These are phyloP conservation scores for Caenorhabditis brenneri DNA, from an alignment of 1,140 invertebrate genomes.

Conservation along the genomic window DNA sequence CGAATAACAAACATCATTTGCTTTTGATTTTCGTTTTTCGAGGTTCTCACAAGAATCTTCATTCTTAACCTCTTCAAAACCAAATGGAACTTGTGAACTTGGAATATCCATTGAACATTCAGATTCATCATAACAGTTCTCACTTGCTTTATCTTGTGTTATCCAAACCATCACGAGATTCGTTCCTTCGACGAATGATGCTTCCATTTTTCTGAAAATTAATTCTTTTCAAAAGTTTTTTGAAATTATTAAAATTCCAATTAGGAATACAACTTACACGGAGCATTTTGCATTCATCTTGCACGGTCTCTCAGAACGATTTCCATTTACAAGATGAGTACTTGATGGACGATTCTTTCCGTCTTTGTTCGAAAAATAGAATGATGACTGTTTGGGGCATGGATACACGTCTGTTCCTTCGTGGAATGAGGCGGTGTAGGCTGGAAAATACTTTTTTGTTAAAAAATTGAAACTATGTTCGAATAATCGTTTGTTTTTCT, in stretches of 20 bases:
- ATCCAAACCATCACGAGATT: constrained; percentile 67
- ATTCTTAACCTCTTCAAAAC: constrained; percentile 21
- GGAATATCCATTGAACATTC: constrained; percentile 49
- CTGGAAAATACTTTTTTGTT: constrained; percentile 20
- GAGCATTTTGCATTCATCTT: constrained; percentile 67
- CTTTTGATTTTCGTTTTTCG: constrained; percentile 23
- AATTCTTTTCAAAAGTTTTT: background rate
- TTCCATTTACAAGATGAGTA: constrained; percentile 55
- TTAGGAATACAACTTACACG: too few species aligned
- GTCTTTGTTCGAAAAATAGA: constrained; percentile 63
- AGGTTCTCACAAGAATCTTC: constrained; percentile 1
- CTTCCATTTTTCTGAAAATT: constrained; percentile 64
- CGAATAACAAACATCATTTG: constrained; percentile 34
- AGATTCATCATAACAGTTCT: constrained; percentile 54
- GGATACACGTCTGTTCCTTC: constrained; percentile 52
- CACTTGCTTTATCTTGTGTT: constrained; percentile 42
- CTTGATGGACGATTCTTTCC: constrained; percentile 16
- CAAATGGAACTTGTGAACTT: background rate
- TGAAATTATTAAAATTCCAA: background rate
- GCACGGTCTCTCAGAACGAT: constrained; percentile 64
- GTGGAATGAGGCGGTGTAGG: constrained; percentile 60
- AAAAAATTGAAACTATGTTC: background rate
- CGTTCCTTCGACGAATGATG: constrained; percentile 65
- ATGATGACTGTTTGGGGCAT: constrained; percentile 53
- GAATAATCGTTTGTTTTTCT: background rate